A percentile compares a stretch with the other conserved stretches of the same genome.
phyloP scores from a whole-genome alignment of 64 coral and sea anemone genomes.

The Montipora sp. region DNA sequence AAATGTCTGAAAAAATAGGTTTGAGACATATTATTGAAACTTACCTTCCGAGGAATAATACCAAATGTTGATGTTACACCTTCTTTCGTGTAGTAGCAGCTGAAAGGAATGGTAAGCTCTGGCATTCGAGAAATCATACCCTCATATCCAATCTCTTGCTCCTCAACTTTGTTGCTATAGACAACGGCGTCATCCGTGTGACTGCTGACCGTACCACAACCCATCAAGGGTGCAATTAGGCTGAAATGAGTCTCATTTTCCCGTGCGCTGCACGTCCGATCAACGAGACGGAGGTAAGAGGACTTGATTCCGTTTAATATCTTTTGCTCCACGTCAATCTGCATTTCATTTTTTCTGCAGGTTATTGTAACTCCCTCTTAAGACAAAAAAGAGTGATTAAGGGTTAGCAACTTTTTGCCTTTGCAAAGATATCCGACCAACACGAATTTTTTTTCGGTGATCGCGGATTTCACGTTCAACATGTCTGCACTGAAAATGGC shows the following conservation, averaged over 20 bases:
- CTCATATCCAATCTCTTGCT: slow-evolving; percentile 52
- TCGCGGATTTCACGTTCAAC: no score
- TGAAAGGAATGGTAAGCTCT: slow-evolving; percentile 76
- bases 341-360: slow-evolving; percentile 75
- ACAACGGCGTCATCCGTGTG: slow-evolving; percentile 74
- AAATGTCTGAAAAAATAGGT: no score
- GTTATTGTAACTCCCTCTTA: slow-evolving; percentile 46
- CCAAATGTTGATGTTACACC: slow-evolving; percentile 89
- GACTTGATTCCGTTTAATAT: slow-evolving; percentile 54
- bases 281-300: slow-evolving; percentile 28
- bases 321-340: slow-evolving; percentile 63
- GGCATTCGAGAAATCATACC: slow-evolving; percentile 79
- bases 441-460: no score
- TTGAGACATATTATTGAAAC: neutral
- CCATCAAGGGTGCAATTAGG: slow-evolving; percentile 69
- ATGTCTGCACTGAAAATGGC: no score
- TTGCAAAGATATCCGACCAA: no score
- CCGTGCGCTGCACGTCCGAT: slow-evolving; percentile 66
- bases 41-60: slow-evolving; percentile 76
- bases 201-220: slow-evolving; percentile 79
- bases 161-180: slow-evolving; percentile 75
- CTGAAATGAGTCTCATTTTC: slow-evolving; percentile 84
- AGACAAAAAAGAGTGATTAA: neutral
- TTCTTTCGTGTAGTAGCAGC: slow-evolving; percentile 90
- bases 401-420: no score